phyloP scores from a whole-genome alignment of 2,113 vertebrate genomes.

The Notechis scutatus region DNA sequence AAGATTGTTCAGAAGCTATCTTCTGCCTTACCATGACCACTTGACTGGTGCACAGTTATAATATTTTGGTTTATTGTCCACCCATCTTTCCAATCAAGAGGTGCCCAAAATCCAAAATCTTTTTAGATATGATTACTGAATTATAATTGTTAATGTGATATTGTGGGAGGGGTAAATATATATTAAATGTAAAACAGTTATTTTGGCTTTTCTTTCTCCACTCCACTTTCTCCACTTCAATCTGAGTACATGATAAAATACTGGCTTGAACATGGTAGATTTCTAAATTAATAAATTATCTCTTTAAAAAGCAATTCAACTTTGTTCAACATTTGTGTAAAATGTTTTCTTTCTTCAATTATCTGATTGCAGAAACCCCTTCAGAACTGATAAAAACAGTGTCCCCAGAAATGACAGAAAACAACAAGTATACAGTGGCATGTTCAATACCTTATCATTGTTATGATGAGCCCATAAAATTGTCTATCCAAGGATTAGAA shows the following conservation, averaged over 20 bases:
- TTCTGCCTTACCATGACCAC: neutral
- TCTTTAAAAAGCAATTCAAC: neutral
- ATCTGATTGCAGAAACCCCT: neutral
- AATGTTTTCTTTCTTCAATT: neutral
- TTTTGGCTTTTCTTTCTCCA: neutral
- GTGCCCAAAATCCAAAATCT: neutral
- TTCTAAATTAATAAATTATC: neutral
- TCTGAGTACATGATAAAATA: neutral
- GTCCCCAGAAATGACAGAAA: fast-evolving
- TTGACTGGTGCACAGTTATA: neutral
- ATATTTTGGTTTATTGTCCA: neutral
- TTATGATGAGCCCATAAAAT: neutral
- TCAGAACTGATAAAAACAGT: neutral
- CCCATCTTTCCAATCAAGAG: neutral
- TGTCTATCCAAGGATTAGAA: neutral
- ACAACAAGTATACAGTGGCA: fast-evolving
- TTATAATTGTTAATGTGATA: neutral
- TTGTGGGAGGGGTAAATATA: neutral
- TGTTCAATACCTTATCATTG: neutral
- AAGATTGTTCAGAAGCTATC: neutral
- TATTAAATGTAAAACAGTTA: neutral
- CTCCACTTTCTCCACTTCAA: neutral
- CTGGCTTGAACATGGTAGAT: neutral
- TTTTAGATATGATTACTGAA: neutral
- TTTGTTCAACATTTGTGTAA: neutral